A percentile compares a stretch with the other conserved stretches of the same genome.
These are phyloP conservation scores for Sebastes alutus DNA, from an alignment of 2,797 vertebrate species.

Conservation along the genomic window DNA sequence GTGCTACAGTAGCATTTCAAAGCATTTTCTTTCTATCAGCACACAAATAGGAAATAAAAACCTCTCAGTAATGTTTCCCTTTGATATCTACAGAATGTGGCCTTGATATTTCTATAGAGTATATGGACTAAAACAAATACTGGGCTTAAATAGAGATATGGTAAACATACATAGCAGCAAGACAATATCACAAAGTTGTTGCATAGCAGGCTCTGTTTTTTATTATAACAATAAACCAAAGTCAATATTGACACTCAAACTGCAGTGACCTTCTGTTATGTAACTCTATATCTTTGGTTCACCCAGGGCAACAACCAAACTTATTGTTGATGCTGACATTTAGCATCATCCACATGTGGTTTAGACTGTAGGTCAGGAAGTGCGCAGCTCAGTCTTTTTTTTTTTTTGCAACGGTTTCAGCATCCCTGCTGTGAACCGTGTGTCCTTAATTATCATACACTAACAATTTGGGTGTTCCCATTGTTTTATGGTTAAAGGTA, in stretches of 20 bases:
- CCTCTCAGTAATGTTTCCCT: constrained; percentile 25
- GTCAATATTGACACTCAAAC: constrained; percentile 41
- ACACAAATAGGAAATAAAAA: constrained; percentile 20
- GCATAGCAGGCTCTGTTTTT: neutral
- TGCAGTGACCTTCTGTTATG: constrained; percentile 56
- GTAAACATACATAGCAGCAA: neutral
- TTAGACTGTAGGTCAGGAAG: constrained; percentile 77
- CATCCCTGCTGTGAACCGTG: constrained; percentile 41
- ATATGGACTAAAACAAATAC: neutral
- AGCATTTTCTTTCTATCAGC: constrained; percentile 51
- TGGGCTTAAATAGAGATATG: neutral
- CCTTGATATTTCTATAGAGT: constrained; percentile 30
- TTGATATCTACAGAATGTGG: constrained; percentile 35
- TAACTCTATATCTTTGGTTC: constrained; percentile 52
- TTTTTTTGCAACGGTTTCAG: constrained; percentile 55
- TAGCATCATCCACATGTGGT: constrained; percentile 80
- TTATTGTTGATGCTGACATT: constrained; percentile 74
- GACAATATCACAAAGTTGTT: constrained; percentile 20
- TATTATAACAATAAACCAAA: constrained; percentile 17
- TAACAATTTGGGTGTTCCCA: constrained; percentile 25
- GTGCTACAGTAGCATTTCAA: constrained; percentile 54
- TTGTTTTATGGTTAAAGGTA: constrained; percentile 46
- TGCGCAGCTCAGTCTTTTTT: constrained; percentile 49
- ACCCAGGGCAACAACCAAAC: constrained; percentile 42
- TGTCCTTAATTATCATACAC: constrained; percentile 46